A percentile compares a stretch with the other conserved stretches of the same genome.
Evolutionary conservation across 2,797 vertebrate genomes (phyloP).

Genomic region (Chiloscyllium punctatum): DNA sequence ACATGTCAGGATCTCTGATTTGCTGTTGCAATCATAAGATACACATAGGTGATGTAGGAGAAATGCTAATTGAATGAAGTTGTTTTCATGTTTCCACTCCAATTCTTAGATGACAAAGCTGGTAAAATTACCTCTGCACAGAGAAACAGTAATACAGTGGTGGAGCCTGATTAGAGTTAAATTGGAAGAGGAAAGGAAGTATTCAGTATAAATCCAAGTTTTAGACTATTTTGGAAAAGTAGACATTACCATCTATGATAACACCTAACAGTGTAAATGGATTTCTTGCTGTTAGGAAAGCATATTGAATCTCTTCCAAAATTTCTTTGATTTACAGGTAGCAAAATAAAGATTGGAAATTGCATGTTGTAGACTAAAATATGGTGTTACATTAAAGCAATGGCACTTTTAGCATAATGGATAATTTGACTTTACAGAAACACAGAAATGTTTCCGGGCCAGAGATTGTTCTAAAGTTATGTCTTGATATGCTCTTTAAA

Average conservation of each 20-base stretch:
- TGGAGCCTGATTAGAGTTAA: background rate
- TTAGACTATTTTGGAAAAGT: background rate
- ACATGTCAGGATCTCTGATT: background rate
- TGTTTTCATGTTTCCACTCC: background rate
- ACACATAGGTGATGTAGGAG: background rate
- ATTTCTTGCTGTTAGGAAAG: background rate
- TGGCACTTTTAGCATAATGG: no score
- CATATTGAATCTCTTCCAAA: no score
- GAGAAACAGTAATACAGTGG: background rate
- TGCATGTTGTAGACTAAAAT: background rate
- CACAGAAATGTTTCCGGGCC: background rate
- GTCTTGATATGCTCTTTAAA: background rate
- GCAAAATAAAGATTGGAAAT: background rate
- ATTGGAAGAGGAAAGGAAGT: background rate
- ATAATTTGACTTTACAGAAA: background rate
- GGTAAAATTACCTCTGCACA: background rate
- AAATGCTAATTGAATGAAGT: background rate
- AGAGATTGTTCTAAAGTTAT: background rate
- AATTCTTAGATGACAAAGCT: background rate
- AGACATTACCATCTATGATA: background rate
- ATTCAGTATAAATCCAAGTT: background rate
- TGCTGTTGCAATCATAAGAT: background rate
- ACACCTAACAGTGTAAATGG: background rate
- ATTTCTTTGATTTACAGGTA: background rate
- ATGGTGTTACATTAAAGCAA: no score